phyloP scores from a whole-genome alignment of 1,140 invertebrate species.

The Samia ricini region DNA sequence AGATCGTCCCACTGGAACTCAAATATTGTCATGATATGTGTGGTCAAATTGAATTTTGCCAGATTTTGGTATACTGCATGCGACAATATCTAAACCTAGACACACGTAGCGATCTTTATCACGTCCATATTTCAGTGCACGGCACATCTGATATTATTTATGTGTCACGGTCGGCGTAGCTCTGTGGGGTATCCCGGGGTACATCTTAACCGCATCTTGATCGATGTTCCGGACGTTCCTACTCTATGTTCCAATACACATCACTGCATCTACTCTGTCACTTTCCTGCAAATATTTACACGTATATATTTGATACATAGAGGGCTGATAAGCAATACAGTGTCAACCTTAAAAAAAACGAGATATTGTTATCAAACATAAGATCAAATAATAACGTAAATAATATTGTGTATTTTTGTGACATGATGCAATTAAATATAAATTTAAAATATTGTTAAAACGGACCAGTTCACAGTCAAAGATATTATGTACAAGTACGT shows the following conservation, averaged over 20 bases:
- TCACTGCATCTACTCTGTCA: neutral
- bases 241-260: neutral
- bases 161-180: neutral
- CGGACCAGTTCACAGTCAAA: no score
- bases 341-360: no score
- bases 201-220: neutral
- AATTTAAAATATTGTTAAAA: no score
- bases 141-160: slow-evolving; percentile 7
- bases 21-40: neutral
- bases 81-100: slow-evolving; percentile 3
- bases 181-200: neutral
- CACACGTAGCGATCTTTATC: slow-evolving; percentile 5
- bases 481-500: no score
- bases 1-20: no score
- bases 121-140: slow-evolving; percentile 8
- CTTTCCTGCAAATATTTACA: neutral
- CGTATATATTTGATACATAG: no score
- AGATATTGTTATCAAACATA: no score
- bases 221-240: neutral
- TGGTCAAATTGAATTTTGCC: neutral
- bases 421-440: no score
- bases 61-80: neutral
- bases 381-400: no score
- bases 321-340: no score
- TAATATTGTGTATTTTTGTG: no score